Percentiles rank a stretch among this genome's conserved stretches.
Evolutionary conservation across 2,888 invertebrate genomes (phyloP).

Genomic region (Macroteleia sp.): DNA sequence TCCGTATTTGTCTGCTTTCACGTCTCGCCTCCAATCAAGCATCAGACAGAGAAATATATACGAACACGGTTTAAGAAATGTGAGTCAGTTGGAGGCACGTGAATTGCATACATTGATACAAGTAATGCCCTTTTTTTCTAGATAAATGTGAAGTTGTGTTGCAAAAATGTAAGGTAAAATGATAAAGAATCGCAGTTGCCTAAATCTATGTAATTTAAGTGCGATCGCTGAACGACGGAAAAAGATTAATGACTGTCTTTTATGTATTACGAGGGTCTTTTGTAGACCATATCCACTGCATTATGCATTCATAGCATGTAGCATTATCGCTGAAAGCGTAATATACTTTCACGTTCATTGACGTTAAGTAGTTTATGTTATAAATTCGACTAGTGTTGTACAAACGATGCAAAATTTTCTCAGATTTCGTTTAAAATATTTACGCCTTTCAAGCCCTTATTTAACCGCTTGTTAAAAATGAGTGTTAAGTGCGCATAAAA

Average conservation of each 20-base stretch:
- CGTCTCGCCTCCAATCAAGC: conserved; percentile 58
- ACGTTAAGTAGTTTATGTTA: conserved; percentile 43
- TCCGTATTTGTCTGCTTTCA: conserved; percentile 59
- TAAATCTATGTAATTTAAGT: conserved; percentile 37
- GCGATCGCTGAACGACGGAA: conserved; percentile 27
- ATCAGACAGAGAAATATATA: conserved; percentile 51
- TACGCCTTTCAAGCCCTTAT: no score
- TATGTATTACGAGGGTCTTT: conserved; percentile 40
- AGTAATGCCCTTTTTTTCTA: conserved; percentile 14
- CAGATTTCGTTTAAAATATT: not conserved
- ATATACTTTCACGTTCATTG: conserved; percentile 43
- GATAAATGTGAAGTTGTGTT: conserved; percentile 4
- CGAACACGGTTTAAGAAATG: conserved; percentile 45
- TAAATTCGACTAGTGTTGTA: conserved; percentile 26
- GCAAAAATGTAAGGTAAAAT: conserved; percentile 14
- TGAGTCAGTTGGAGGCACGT: conserved; percentile 19
- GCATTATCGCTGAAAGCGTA: conserved; percentile 38
- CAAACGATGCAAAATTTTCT: not conserved
- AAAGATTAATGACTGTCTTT: conserved; percentile 56
- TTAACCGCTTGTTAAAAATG: not conserved
- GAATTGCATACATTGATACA: conserved; percentile 32
- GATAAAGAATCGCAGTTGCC: conserved; percentile 35
- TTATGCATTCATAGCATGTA: conserved; percentile 51
- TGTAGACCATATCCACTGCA: conserved; percentile 36
- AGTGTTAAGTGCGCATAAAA: not conserved